Conservation (phyloP, 2,113 vertebrate species). For the Meriones unguiculatus region DNA sequence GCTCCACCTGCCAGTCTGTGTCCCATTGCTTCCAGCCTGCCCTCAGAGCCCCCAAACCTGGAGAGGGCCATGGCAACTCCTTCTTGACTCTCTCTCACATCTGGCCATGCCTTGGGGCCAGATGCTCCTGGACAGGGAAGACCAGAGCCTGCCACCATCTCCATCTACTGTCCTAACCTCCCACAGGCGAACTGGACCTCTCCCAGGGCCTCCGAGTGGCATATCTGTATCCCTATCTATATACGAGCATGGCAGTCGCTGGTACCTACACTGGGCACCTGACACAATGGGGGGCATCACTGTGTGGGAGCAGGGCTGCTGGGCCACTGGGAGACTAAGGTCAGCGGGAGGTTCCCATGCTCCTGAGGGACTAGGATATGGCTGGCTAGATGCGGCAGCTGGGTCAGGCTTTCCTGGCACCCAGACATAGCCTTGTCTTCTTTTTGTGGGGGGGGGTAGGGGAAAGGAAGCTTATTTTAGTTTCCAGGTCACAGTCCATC, state of each 20-base stretch:
- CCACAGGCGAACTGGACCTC: background rate
- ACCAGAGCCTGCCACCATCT: too few species aligned
- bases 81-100: background rate
- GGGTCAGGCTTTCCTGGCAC: background rate
- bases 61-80: background rate
- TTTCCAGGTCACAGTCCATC: background rate
- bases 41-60: too few species aligned
- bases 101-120: background rate
- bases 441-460: too few species aligned
- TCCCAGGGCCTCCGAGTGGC: background rate
- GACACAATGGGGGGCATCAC: background rate
- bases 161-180: rapidly evolving
- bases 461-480: background rate
- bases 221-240: rapidly evolving
- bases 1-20: rapidly evolving
- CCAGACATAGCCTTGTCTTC: background rate
- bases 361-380: rapidly evolving
- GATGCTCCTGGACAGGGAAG: background rate
- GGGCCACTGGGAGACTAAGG: background rate
- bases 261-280: rapidly evolving
- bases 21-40: background rate
- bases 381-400: background rate
- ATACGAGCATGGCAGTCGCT: background rate
- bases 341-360: too few species aligned
- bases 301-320: rapidly evolving